Evolutionary conservation across 2,888 invertebrate genomes (phyloP).

Genomic region (Chromoteleia sp.): DNA sequence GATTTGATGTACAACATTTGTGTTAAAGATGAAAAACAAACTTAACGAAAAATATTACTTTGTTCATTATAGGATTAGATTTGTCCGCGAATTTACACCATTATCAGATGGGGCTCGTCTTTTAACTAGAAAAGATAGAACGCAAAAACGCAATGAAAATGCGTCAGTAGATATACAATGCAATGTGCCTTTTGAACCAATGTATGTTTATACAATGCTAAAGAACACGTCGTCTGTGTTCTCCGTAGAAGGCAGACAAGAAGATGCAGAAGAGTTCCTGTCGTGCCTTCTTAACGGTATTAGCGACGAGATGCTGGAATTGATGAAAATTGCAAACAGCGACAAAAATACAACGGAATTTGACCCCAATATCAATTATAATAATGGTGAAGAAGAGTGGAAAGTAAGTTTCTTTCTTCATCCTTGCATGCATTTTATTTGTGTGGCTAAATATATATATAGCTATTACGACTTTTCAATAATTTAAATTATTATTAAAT

Average conservation of each 20-base stretch:
- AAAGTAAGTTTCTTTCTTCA: slow-evolving; percentile 85
- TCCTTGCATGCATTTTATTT: no score
- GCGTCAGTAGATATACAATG: slow-evolving; percentile 86
- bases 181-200: slow-evolving; percentile 96
- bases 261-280: slow-evolving; percentile 98
- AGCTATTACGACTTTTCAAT: no score
- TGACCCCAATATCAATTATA: slow-evolving; percentile 83
- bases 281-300: slow-evolving; percentile 96
- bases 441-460: not conserved
- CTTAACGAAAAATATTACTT: no score
- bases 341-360: slow-evolving; percentile 74
- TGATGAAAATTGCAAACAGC: slow-evolving; percentile 85
- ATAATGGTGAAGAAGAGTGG: slow-evolving; percentile 88
- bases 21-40: no score
- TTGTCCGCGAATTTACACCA: slow-evolving; percentile 91
- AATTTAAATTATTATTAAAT: no score
- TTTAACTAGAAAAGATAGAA: slow-evolving; percentile 83
- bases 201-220: slow-evolving; percentile 93
- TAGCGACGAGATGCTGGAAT: slow-evolving; percentile 98
- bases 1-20: no score
- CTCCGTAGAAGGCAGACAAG: slow-evolving; percentile 95
- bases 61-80: slow-evolving; percentile 87
- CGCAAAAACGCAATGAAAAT: slow-evolving; percentile 84
- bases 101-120: slow-evolving; percentile 86
- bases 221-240: slow-evolving; percentile 90